These are phyloP conservation scores for Etia nguti DNA, from an alignment of 2,113 vertebrate genomes.

Conservation along the genomic window DNA sequence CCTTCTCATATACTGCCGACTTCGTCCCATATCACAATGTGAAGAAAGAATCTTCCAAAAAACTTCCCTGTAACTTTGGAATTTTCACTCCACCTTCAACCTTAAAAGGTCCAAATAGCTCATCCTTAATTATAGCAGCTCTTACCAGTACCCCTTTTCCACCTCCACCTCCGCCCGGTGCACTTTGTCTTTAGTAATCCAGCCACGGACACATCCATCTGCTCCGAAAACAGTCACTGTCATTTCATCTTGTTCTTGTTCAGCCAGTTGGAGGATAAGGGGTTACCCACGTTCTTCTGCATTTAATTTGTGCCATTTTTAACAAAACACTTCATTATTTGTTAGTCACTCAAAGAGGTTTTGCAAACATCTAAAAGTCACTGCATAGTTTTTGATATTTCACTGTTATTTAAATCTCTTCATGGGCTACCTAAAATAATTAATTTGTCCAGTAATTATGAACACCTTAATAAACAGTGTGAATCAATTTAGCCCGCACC, in stretches of 20 bases:
- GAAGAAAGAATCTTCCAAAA: background rate
- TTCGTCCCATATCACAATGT: background rate
- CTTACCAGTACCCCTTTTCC: background rate
- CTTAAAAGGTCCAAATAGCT: background rate
- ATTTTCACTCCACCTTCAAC: background rate
- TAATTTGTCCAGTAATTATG: background rate
- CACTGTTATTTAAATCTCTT: background rate
- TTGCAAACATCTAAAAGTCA: background rate
- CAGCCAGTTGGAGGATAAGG: background rate
- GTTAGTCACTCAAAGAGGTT: background rate
- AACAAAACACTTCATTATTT: background rate
- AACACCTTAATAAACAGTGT: background rate
- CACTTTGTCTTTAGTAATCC: background rate
- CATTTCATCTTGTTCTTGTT: background rate
- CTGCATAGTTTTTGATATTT: background rate
- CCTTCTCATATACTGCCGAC: background rate
- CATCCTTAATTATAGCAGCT: background rate
- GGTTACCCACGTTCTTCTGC: background rate
- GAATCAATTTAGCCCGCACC: background rate
- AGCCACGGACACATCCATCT: background rate
- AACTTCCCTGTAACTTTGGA: background rate
- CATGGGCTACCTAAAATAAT: background rate
- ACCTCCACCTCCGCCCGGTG: background rate
- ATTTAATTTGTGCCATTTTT: background rate
- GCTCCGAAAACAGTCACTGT: background rate